A percentile compares a stretch with the other conserved stretches of the same genome.
These are phyloP conservation scores for Monoplex corrugatus DNA, from an alignment of 2,888 invertebrate species.

Conservation along the genomic window DNA sequence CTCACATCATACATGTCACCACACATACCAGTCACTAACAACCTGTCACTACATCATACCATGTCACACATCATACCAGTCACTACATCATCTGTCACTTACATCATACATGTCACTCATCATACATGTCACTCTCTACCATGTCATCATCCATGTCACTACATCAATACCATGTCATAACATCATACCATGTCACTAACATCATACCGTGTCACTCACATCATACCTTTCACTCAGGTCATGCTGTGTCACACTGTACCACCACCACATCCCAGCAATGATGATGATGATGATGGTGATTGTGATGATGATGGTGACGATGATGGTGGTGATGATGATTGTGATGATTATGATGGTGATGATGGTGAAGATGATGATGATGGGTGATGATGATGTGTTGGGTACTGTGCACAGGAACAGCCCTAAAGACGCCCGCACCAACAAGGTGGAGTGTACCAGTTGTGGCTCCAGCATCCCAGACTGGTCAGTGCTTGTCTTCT, in stretches of 20 bases:
- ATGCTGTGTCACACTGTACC: too few relatives aligned
- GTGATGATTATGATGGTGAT: not conserved
- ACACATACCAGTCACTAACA: too few relatives aligned
- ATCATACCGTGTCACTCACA: not conserved
- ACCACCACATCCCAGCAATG: not conserved
- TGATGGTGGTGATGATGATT: not conserved
- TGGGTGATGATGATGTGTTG: not conserved
- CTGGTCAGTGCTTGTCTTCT: constrained; percentile 85
- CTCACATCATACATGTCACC: too few relatives aligned
- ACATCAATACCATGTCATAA: not conserved
- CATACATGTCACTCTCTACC: not conserved
- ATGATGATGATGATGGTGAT: not conserved
- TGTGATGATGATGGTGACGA: not conserved
- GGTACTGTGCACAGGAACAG: constrained; percentile 68
- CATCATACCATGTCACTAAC: not conserved
- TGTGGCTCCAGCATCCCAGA: constrained; percentile 91
- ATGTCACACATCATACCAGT: too few relatives aligned
- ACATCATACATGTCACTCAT: not conserved
- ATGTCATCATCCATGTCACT: not conserved
- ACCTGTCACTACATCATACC: too few relatives aligned
- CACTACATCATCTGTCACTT: not conserved
- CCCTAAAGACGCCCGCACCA: constrained; percentile 89
- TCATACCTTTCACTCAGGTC: too few relatives aligned
- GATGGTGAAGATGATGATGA: not conserved
- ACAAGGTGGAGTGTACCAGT: constrained; percentile 89